phyloP scores from a whole-genome alignment of 2,113 vertebrate genomes.

The Toxostoma redivivum region DNA sequence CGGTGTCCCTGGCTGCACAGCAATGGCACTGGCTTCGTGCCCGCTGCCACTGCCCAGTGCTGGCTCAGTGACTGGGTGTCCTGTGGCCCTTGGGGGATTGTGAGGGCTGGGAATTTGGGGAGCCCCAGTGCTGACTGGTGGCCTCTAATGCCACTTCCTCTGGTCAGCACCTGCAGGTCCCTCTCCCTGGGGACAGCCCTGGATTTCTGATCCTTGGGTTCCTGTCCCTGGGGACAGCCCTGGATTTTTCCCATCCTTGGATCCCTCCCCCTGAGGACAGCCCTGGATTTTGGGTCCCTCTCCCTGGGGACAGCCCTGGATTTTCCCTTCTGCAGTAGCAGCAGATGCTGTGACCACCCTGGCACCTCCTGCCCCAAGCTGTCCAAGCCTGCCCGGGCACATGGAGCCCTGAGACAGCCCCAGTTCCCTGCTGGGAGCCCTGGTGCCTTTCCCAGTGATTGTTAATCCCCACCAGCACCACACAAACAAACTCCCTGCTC shows the following conservation, averaged over 20 bases:
- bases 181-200: background rate
- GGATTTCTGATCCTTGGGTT: rapidly evolving
- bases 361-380: background rate
- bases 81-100: background rate
- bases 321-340: background rate
- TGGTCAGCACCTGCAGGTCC: background rate
- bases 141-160: background rate
- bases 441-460: constrained; percentile 5
- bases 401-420: background rate
- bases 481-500: constrained; percentile 73
- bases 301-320: background rate
- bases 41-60: rapidly evolving
- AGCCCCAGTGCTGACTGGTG: background rate
- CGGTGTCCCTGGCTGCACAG: rapidly evolving
- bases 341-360: rapidly evolving
- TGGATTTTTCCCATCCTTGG: background rate
- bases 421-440: background rate
- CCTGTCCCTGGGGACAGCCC: background rate
- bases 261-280: background rate
- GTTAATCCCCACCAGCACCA: constrained; percentile 70
- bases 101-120: rapidly evolving
- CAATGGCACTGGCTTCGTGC: rapidly evolving
- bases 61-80: rapidly evolving
- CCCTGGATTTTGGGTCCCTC: background rate
- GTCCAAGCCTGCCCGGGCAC: background rate